Evolutionary conservation across 2,113 vertebrate species (phyloP), one percentile per base, ranked within the genome.

Genomic region (Platysteira castanea): DNA sequence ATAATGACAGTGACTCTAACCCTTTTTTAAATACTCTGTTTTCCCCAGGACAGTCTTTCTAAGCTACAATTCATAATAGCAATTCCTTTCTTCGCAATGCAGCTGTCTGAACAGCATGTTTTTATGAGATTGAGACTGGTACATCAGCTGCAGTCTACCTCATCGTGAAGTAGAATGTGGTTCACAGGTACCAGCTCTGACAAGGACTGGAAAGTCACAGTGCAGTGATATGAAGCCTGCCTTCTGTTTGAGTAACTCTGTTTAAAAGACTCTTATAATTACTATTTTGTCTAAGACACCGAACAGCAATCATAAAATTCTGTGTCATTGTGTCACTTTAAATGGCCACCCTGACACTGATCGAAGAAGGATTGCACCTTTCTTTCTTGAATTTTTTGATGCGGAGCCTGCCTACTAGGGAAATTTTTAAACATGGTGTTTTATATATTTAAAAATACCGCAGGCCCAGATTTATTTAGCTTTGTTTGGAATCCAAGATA

Each of bases 401-500:
- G 20, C 7, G 76, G 42, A 76, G 14, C 23, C 35, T 79, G 11
- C 8, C 37, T 76, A 56, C 6, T 37, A 60, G 5, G 39, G 44
- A 70, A 82, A 21, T 80, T 60, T 35, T 11, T 2, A 7, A 44
- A 80, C 74, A 44, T 3, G 2, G 1, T 52, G 35, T 81, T 63
- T 49, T 27, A 19, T 74, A 47, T 39, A 23, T 76, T 85, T 70
- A 10, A 83, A 89, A 96, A 61, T 27, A 67, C 21, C 42, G 7
- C 80, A 90, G 64, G 44, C 22, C 7, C n/a, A 79, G 39, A 52
- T 88, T 94, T 86, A 83, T 94, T 90, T 84, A 56, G 28, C 74
- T 95, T 89, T 94, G 27, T 57, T 95, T 93, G 42, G 13, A 56
- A 84, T 54, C 35, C 71, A 91, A 86, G 54, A 73, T 75, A 92